Conservation (phyloP, 1,140 invertebrate species). For the Cryptotermes secundus region DNA sequence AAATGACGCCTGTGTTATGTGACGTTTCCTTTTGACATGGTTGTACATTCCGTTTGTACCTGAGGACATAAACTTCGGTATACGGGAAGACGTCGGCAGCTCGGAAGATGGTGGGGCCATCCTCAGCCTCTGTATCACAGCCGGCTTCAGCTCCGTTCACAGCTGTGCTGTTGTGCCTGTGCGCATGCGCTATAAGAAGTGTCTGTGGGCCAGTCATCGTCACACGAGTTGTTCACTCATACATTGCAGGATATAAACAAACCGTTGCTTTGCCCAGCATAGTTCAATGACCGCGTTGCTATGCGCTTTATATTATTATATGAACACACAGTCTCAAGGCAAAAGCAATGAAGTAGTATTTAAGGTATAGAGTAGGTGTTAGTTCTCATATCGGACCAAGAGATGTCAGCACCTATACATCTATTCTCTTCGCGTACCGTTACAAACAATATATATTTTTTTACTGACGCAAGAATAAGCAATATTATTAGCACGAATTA, state of each 20-base stretch:
- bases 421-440: background rate
- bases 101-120: background rate
- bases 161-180: background rate
- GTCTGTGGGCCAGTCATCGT: background rate
- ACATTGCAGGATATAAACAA: slow-evolving; percentile 15
- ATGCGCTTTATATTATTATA: slow-evolving; percentile 5
- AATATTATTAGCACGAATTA: background rate
- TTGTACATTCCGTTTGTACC: background rate
- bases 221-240: background rate
- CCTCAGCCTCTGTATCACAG: background rate
- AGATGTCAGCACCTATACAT: background rate
- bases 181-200: background rate
- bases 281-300: slow-evolving; percentile 7
- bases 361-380: background rate
- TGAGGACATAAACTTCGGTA: background rate
- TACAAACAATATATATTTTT: background rate
- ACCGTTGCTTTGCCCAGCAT: background rate
- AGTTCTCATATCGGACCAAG: background rate
- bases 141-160: background rate
- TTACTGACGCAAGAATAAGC: background rate
- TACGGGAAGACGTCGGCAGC: background rate
- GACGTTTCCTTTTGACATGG: no score
- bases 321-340: background rate
- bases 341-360: background rate
- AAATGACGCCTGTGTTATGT: no score